A percentile compares a stretch with the other conserved stretches of the same genome.
These are phyloP conservation scores for Eclectus roratus DNA, from an alignment of 2,113 vertebrate species.

Conservation along the genomic window DNA sequence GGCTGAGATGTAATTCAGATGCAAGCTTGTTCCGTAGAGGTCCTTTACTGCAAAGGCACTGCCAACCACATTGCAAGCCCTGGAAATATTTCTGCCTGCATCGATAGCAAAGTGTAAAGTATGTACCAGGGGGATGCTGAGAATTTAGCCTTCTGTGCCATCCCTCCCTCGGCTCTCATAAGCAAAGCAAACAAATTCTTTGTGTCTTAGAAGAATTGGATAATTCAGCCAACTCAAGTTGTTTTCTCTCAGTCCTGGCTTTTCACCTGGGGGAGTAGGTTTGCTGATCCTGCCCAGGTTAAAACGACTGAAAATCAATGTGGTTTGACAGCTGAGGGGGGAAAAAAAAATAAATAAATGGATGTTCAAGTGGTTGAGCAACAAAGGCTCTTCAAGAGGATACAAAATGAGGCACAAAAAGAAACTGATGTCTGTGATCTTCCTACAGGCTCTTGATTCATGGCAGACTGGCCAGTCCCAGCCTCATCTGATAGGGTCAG, in stretches of 20 bases:
- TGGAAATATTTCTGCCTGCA: conserved; percentile 4
- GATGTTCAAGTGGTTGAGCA: background rate
- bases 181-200: conserved; percentile 52
- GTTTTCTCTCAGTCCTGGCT: conserved; percentile 46
- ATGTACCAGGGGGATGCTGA: background rate
- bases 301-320: conserved; percentile 75
- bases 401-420: background rate
- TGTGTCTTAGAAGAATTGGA: background rate
- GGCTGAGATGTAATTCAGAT: conserved; percentile 46
- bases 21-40: background rate
- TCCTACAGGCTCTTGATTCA: background rate
- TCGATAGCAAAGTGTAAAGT: background rate
- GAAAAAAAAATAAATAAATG: background rate
- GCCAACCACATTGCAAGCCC: background rate
- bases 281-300: conserved; percentile 62
- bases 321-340: conserved; percentile 58
- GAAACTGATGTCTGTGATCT: background rate
- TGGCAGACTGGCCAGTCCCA: background rate
- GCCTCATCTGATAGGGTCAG: background rate
- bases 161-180: conserved; percentile 21
- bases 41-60: conserved; percentile 13
- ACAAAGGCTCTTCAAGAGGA: background rate
- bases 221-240: background rate
- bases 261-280: conserved; percentile 60
- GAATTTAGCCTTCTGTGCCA: conserved; percentile 53